These are phyloP conservation scores for Temnothorax rugatulus DNA, from an alignment of 2,888 invertebrate species.

Conservation along the genomic window DNA sequence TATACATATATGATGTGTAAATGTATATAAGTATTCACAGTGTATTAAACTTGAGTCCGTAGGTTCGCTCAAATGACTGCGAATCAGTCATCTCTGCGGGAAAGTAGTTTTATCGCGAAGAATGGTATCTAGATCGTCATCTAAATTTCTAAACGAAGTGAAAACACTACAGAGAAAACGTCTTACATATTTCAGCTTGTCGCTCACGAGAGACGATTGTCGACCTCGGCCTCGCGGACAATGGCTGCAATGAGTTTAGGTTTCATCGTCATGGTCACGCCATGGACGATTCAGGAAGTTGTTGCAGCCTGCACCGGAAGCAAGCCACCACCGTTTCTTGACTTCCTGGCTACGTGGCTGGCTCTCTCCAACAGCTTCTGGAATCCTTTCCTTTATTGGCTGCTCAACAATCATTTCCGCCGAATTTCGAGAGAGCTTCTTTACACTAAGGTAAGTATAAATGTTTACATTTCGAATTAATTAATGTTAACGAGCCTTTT, in stretches of 20 bases:
- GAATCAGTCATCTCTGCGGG: not conserved
- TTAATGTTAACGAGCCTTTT: not conserved
- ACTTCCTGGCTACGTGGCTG: slow-evolving; percentile 95
- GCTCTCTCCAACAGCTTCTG: slow-evolving; percentile 96
- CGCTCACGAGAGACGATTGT: slow-evolving; percentile 90
- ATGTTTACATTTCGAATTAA: not conserved
- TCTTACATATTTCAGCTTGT: slow-evolving; percentile 86
- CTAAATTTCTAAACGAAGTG: slow-evolving; percentile 8
- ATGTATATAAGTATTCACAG: not conserved
- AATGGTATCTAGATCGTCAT: not conserved
- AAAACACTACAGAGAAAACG: not conserved
- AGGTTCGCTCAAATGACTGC: not conserved
- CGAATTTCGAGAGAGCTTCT: slow-evolving; percentile 92
- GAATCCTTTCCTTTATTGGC: slow-evolving; percentile 96
- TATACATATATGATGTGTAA: not conserved
- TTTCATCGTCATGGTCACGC: slow-evolving; percentile 96
- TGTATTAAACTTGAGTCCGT: not conserved
- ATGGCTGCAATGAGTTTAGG: slow-evolving; percentile 97
- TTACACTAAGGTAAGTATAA: slow-evolving; percentile 89
- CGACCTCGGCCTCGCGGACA: slow-evolving; percentile 93
- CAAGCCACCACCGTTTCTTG: slow-evolving; percentile 93
- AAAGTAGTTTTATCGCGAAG: not conserved
- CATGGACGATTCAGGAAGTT: slow-evolving; percentile 96
- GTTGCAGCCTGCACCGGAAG: slow-evolving; percentile 96
- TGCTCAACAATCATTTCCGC: slow-evolving; percentile 94